These are phyloP conservation scores for Phalacrocorax brasilianus DNA, from an alignment of 2,113 vertebrate species.

Conservation along the genomic window DNA sequence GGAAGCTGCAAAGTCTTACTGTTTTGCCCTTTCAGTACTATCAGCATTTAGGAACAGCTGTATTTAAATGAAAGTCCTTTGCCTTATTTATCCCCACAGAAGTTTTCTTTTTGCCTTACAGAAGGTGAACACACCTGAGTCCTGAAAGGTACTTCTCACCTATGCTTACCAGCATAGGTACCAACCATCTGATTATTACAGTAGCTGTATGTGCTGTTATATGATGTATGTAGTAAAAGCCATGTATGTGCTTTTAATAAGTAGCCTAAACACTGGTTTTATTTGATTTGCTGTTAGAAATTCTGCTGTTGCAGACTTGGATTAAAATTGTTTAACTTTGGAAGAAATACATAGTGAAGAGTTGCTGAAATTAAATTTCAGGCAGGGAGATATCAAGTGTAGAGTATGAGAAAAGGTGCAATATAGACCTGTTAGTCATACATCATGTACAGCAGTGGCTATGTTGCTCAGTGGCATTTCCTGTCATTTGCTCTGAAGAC, in stretches of 20 bases:
- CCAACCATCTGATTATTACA: not conserved
- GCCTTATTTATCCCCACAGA: not conserved
- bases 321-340: not conserved
- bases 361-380: not conserved
- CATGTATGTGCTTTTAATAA: not conserved
- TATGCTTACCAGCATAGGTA: not conserved
- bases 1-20: not conserved
- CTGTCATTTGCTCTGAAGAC: not conserved
- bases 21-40: not conserved
- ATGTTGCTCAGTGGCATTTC: not conserved
- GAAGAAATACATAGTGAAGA: not conserved
- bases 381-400: not conserved
- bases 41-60: not conserved
- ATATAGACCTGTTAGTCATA: not conserved
- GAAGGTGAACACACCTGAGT: not conserved
- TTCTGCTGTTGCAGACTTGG: not conserved
- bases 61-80: not conserved
- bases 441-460: not conserved
- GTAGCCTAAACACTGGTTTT: not conserved
- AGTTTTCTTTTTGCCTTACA: not conserved
- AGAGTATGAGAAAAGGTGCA: not conserved
- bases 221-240: not conserved
- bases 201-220: not conserved
- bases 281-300: not conserved
- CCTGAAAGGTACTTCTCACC: not conserved